Base-by-base conservation (phyloP, 2,888 invertebrate species). In the Dasysyrphus albostriatus region DNA sequence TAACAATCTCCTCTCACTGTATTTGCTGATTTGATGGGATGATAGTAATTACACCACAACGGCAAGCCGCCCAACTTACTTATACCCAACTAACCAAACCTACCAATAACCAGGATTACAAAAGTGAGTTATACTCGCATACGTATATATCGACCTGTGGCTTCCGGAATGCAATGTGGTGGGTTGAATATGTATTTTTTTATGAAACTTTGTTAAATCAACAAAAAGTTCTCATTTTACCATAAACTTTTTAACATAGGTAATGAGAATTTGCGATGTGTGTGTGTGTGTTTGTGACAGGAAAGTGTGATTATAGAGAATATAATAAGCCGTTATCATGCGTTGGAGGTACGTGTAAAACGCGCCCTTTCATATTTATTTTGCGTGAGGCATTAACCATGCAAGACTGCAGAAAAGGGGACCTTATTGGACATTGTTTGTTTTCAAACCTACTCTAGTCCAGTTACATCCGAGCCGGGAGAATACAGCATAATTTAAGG, bases 91-190 rank as follows among this genome's bases (percentile, higher is more conserved):
- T 0, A 19, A 47, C 51, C 19, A 61, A 67, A 63, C 73, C 47
- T 54, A 51, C 34, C 67, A 67, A 67, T 49, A 37, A 37, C 44
- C 49, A 34, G 58, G 73, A 54, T 72, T 39, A 70, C 74, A 83
- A 72, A 83, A 72, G 51, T 69, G 49, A 51, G 51, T 37, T 51
- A 24, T 34, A 34, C 16, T 59, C 39, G 58, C 39, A 37, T 61
- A 12, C 29, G 47, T 76, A n/a, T n/a, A n/a, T n/a, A 76, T 85
- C 76, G 85, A 85, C 85, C 77, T 78, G 82, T 82, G 77, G 85
- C 85, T 85, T 82, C 74, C 63, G 77, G 73, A 85, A 72, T 76
- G 76, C 76, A 59, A 76, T 80, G 72, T 37, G 37, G 32, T 75
- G 56, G 63, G 67, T 32, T 70, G 79, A 9, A 47, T 72, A n/a